Percentiles rank a stretch among this genome's conserved stretches.
Conservation (phyloP, 1,140 invertebrate genomes). For the Drosophila pachea region DNA sequence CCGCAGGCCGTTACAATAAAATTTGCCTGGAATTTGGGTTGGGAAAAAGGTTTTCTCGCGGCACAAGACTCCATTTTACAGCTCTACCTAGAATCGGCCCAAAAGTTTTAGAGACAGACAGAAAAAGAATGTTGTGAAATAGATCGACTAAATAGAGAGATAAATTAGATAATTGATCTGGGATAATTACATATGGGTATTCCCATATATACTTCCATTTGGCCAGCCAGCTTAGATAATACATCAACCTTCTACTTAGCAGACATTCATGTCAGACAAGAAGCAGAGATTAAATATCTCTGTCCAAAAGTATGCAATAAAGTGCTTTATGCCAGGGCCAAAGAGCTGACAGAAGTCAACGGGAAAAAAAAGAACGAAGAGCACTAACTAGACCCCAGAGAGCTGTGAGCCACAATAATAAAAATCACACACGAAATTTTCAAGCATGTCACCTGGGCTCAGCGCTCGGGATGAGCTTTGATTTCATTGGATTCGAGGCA, state of each 20-base stretch:
- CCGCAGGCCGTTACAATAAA: neutral
- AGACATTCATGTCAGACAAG: neutral
- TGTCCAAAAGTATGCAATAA: constrained; percentile 14
- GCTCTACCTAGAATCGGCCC: too few species aligned
- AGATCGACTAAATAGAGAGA: too few species aligned
- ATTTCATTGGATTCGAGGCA: constrained; percentile 44
- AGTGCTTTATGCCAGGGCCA: constrained; percentile 4
- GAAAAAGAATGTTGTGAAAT: too few species aligned
- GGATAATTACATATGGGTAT: too few species aligned
- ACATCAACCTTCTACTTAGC: neutral
- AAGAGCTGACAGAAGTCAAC: constrained; percentile 11
- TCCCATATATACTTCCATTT: too few species aligned
- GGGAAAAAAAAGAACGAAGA: constrained; percentile 14
- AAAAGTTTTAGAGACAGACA: too few species aligned
- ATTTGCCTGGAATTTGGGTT: neutral
- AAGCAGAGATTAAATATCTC: constrained; percentile 3
- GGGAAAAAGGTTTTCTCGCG: too few species aligned
- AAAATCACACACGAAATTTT: constrained; percentile 56
- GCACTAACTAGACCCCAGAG: constrained; percentile 60
- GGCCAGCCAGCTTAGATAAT: too few species aligned
- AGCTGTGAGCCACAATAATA: constrained; percentile 46
- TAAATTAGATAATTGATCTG: too few species aligned
- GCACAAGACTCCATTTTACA: too few species aligned
- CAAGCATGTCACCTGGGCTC: constrained; percentile 20
- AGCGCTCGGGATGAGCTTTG: constrained; percentile 32